Evolutionary conservation across 2,888 invertebrate species (phyloP).

Genomic region (Hyppa rectilinea): DNA sequence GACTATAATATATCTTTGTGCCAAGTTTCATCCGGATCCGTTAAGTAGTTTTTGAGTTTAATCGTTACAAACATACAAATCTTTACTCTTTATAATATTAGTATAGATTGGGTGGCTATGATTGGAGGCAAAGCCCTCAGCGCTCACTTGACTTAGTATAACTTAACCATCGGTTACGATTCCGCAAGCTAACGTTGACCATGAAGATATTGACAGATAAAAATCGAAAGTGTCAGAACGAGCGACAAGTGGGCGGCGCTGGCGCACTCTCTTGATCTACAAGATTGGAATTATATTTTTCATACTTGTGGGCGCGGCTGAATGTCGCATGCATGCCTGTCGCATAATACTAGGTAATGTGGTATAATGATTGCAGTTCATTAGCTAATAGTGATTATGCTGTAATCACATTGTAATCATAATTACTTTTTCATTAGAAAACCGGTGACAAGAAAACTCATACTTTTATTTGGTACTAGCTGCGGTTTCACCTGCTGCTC

Average conservation of each 20-base stretch:
- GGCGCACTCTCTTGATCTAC: conserved; percentile 32
- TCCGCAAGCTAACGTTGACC: conserved; percentile 37
- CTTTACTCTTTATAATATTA: no score
- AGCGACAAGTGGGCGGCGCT: conserved; percentile 47
- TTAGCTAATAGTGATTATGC: no score
- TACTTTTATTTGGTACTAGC: conserved; percentile 1
- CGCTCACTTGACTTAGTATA: conserved; percentile 12
- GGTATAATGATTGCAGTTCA: no score
- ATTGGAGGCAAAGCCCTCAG: conserved; percentile 12
- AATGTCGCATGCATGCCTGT: conserved; percentile 7
- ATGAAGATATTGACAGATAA: conserved; percentile 44
- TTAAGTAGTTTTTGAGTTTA: no score
- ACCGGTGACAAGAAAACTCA: neutral
- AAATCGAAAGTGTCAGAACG: conserved; percentile 59
- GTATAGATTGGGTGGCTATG: conserved; percentile 14
- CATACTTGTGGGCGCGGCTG: conserved; percentile 23
- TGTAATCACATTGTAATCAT: no score
- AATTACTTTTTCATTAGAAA: neutral
- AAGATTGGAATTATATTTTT: conserved; percentile 31
- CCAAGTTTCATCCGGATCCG: no score
- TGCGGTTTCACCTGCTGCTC: no score
- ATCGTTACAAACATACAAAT: no score
- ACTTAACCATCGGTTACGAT: conserved; percentile 1
- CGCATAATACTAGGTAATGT: conserved; percentile 1
- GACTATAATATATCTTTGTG: no score